Evolutionary conservation across 2,888 invertebrate genomes (phyloP).

Genomic region (Cacoxenus indagator): DNA sequence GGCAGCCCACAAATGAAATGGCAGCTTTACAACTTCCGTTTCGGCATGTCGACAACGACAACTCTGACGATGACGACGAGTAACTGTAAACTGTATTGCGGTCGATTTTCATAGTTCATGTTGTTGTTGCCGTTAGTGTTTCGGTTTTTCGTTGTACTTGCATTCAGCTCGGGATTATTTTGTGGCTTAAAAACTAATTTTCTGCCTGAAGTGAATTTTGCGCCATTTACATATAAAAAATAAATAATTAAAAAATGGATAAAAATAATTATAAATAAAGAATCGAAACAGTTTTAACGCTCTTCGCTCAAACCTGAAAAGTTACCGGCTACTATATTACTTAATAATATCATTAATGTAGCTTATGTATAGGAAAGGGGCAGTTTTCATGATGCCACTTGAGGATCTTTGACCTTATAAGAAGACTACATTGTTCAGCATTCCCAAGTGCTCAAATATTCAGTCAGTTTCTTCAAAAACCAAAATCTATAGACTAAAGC

Average conservation of each 20-base stretch:
- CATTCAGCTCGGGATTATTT: conserved; percentile 59
- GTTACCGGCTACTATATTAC: too few species aligned
- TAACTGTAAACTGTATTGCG: conserved; percentile 38
- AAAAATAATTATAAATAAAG: conserved; percentile 9
- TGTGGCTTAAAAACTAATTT: conserved; percentile 64
- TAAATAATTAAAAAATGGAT: conserved; percentile 12
- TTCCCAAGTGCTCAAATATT: too few species aligned
- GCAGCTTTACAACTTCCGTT: conserved; percentile 68
- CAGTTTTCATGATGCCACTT: too few species aligned
- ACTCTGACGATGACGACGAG: conserved; percentile 28
- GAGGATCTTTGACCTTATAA: too few species aligned
- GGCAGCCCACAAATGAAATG: conserved; percentile 49
- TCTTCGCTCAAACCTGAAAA: too few species aligned
- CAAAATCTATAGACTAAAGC: too few species aligned
- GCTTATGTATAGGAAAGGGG: too few species aligned
- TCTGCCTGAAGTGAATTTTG: conserved; percentile 58
- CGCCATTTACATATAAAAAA: conserved; percentile 30
- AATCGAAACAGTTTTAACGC: too few species aligned
- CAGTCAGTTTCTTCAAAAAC: too few species aligned
- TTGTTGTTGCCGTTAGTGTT: not conserved
- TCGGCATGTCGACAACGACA: conserved; percentile 27
- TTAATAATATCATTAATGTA: too few species aligned
- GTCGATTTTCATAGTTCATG: not conserved
- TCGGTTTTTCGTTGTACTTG: not conserved
- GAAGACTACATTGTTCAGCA: too few species aligned